Conservation (phyloP, 1,140 invertebrate genomes). For the Steinernema khuongi region DNA sequence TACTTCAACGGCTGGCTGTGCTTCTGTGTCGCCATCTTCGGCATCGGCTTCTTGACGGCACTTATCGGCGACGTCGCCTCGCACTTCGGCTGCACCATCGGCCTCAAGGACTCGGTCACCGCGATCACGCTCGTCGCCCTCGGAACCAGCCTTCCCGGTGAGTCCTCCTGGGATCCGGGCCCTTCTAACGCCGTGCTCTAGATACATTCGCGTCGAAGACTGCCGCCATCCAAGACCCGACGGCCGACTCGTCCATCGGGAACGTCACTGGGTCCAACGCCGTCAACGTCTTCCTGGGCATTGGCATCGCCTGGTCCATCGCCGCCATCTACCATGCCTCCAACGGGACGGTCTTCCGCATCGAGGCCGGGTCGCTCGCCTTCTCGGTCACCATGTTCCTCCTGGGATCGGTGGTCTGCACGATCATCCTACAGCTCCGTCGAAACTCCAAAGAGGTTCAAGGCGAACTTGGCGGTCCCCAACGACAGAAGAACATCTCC, state of each 20-base stretch:
- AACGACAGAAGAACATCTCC: conserved; percentile 70
- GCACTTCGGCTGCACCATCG: conserved; percentile 92
- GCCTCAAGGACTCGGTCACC: conserved; percentile 88
- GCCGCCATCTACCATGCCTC: conserved; percentile 46
- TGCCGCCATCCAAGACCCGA: conserved; percentile 88
- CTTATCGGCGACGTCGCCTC: conserved; percentile 91
- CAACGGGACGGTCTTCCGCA: conserved; percentile 44
- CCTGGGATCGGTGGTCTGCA: conserved; percentile 61
- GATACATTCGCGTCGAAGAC: conserved; percentile 98
- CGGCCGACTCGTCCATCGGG: conserved; percentile 91
- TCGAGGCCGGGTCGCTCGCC: conserved; percentile 61
- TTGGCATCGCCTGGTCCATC: conserved; percentile 56
- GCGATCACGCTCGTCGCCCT: conserved; percentile 75
- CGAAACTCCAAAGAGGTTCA: conserved; percentile 64
- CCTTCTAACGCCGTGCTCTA: conserved; percentile 28
- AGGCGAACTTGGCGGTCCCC: conserved; percentile 93
- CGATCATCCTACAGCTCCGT: conserved; percentile 64
- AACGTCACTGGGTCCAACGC: conserved; percentile 81
- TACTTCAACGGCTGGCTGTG: conserved; percentile 72
- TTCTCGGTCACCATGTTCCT: conserved; percentile 65
- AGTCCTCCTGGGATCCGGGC: neutral
- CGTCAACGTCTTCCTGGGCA: conserved; percentile 78
- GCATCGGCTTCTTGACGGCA: conserved; percentile 87
- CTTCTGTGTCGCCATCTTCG: conserved; percentile 83
- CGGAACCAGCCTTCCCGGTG: conserved; percentile 52